A percentile compares a stretch with the other conserved stretches of the same genome.
Conservation (phyloP, 2,113 vertebrate species). For the Tichodroma muraria region DNA sequence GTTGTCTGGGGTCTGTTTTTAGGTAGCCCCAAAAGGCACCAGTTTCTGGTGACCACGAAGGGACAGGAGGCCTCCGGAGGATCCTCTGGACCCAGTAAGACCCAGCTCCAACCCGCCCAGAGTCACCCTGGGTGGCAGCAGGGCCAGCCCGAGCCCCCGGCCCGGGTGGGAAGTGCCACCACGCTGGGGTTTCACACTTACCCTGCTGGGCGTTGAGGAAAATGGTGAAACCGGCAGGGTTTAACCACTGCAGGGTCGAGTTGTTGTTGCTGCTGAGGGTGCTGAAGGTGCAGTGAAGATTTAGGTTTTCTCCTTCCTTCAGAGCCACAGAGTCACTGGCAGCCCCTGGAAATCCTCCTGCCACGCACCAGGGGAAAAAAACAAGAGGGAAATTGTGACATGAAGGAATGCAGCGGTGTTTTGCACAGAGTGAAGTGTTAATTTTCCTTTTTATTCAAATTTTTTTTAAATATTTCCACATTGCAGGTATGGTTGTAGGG, state of each 20-base stretch:
- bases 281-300: neutral
- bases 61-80: neutral
- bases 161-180: neutral
- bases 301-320: slow-evolving; percentile 34
- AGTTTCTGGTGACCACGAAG: neutral
- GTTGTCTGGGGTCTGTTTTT: neutral
- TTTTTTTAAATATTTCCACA: neutral
- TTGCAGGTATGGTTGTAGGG: neutral
- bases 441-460: neutral
- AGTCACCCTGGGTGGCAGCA: neutral
- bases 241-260: slow-evolving; percentile 28
- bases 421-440: accelerated
- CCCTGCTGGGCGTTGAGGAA: slow-evolving; percentile 13
- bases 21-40: neutral
- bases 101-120: neutral
- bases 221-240: neutral
- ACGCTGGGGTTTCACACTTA: neutral
- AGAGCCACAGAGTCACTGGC: neutral
- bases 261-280: accelerated
- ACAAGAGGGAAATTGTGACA: neutral
- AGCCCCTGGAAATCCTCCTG: slow-evolving; percentile 22
- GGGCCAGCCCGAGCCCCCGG: neutral
- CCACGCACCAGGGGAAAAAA: neutral
- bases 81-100: neutral
- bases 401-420: accelerated